Evolutionary conservation across 92 coral and sea anemone species (phyloP), one percentile per base, ranked within the genome.

Genomic region (Heliopora coerulea): DNA sequence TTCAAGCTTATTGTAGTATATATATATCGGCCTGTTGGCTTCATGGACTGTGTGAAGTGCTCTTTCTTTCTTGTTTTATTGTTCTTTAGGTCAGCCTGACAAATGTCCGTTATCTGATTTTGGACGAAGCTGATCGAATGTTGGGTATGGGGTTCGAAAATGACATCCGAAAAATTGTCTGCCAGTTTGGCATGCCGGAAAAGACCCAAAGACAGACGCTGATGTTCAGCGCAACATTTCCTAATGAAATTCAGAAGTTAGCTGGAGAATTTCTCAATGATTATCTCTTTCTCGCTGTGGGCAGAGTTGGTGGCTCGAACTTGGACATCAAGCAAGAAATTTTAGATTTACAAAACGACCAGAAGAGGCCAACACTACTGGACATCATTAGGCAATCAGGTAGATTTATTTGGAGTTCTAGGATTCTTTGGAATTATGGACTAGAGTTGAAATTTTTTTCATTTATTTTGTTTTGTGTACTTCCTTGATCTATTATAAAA

Each of bases 171-270:
- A 83, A 83, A 42, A 65, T 92, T 19, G 91, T 92, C 15, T 89
- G 86, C 61, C 78, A 80, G 3, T 32, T 83, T 78, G 93, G 91
- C 5, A 80, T 92, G 88, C 97, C 97, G 0, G 96, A 81, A 25
- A 89, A 87, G 68, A 65, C 86, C 1, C 86, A 87, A 14, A 82
- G 97, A 6, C 96, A 89, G 79, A 92, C 97, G 3, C 76, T 92
- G 21, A 92, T 92, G 97, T 92, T 92, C 81, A 92, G 97, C 72
- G 97, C 97, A 1, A 92, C 97, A 3, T 92, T 92, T 72, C 97
- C 97, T 1, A 96, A 92, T 62, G 87, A 89, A 61, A 92, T 92
- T 40, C 97, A 92, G 67, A 83, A 86, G 29, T 69, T 92, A 48
- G 97, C 97, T 0, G 84, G 91, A 5, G 97, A 92, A 72, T 92